These are phyloP conservation scores for Ranitomeya variabilis DNA, from an alignment of 2,113 vertebrate genomes.

Conservation along the genomic window DNA sequence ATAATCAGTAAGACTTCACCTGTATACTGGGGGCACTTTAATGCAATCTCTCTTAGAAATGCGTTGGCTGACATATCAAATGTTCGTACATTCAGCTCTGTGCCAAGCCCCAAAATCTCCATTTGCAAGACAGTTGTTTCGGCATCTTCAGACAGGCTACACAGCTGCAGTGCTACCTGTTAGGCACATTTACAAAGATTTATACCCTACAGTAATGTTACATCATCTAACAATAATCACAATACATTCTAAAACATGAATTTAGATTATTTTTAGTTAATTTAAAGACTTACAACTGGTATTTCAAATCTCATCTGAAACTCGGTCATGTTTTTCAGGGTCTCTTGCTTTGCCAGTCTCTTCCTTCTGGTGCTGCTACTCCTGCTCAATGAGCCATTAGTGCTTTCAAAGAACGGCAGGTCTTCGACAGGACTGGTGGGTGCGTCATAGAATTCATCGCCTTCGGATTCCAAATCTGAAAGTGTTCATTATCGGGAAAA, in stretches of 20 bases:
- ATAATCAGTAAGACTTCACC: conserved; percentile 68
- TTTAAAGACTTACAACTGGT: conserved; percentile 75
- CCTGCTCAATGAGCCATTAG: conserved; percentile 64
- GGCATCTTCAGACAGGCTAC: conserved; percentile 71
- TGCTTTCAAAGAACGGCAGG: conserved; percentile 74
- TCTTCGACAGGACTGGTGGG: conserved; percentile 87
- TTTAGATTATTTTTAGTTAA: not conserved
- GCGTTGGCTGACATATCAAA: conserved; percentile 88
- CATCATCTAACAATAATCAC: too few relatives aligned
- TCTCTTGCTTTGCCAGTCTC: conserved; percentile 72
- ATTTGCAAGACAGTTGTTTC: conserved; percentile 85
- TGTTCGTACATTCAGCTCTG: conserved; percentile 84
- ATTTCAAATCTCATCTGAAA: conserved; percentile 88
- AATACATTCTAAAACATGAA: not conserved
- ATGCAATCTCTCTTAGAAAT: conserved; percentile 88
- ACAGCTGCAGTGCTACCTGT: conserved; percentile 87
- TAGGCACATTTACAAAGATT: not conserved
- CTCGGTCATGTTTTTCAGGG: conserved; percentile 86
- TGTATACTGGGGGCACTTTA: conserved; percentile 89
- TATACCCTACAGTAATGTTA: not conserved
- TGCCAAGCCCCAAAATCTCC: conserved; percentile 84
- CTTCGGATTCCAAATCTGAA: conserved; percentile 81
- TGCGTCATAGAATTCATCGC: conserved; percentile 96
- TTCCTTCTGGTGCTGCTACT: conserved; percentile 65
- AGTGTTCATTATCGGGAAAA: conserved; percentile 4